A percentile compares a stretch with the other conserved stretches of the same genome.
These are phyloP conservation scores for Idris sp. DNA, from an alignment of 1,140 invertebrate genomes.

Conservation along the genomic window DNA sequence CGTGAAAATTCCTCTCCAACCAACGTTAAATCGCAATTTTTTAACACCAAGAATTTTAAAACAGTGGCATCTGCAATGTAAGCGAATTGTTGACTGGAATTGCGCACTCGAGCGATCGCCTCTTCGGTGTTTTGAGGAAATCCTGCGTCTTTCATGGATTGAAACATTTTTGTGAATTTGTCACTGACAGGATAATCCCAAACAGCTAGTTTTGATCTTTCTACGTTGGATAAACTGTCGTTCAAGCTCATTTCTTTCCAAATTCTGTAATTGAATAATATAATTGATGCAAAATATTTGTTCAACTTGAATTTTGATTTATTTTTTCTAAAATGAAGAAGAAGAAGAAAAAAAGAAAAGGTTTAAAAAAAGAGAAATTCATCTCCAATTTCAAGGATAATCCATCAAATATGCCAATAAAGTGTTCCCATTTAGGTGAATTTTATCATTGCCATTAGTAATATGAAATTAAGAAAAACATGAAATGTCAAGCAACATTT, in stretches of 20 bases:
- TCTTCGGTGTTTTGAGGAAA: conserved; percentile 88
- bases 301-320: too few species aligned
- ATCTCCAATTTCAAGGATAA: too few species aligned
- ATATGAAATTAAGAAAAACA: too few species aligned
- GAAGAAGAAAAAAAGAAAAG: too few species aligned
- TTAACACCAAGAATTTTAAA: conserved; percentile 91
- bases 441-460: too few species aligned
- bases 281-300: too few species aligned
- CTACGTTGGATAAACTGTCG: conserved; percentile 91
- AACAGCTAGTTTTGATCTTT: conserved; percentile 94
- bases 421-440: too few species aligned
- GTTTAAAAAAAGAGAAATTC: too few species aligned
- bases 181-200: conserved; percentile 99
- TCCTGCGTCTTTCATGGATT: conserved; percentile 94
- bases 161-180: conserved; percentile 99
- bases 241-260: conserved; percentile 92
- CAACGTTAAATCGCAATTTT: conserved; percentile 93
- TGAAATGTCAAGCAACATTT: too few species aligned
- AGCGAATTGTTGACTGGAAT: conserved; percentile 92
- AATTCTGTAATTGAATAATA: background rate
- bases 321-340: too few species aligned
- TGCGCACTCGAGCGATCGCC: conserved; percentile 88
- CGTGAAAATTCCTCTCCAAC: conserved; percentile 97
- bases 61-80: conserved; percentile 96
- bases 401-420: too few species aligned